Evolutionary conservation across 2,113 vertebrate genomes (phyloP).

Genomic region (Actenoides lindsayi): DNA sequence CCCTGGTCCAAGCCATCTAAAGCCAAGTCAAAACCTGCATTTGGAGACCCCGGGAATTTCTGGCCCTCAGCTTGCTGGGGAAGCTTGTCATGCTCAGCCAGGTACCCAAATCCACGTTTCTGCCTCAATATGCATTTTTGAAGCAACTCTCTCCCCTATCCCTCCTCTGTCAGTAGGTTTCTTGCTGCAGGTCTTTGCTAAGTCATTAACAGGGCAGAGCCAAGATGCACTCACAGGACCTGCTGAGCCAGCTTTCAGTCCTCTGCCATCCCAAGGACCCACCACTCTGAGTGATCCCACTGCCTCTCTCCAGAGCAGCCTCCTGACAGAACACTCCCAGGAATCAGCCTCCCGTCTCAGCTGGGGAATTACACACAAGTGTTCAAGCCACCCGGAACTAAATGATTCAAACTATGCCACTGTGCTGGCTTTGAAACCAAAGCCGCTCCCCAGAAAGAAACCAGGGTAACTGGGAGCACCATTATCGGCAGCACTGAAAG

Average conservation of each 20-base stretch:
- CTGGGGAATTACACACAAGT: not conserved
- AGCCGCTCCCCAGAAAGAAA: not conserved
- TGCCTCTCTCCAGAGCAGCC: not conserved
- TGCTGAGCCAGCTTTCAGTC: not conserved
- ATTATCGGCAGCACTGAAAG: conserved; percentile 14
- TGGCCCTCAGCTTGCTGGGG: not conserved
- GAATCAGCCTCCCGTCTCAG: not conserved
- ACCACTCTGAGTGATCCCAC: not conserved
- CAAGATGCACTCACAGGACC: not conserved
- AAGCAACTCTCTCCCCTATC: not conserved
- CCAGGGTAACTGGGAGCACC: conserved; percentile 18
- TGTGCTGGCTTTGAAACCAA: conserved; percentile 45
- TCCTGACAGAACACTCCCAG: conserved; percentile 6
- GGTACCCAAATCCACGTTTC: not conserved
- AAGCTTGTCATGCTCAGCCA: not conserved
- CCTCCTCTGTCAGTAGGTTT: not conserved
- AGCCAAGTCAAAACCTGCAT: not conserved
- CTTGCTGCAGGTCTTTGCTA: not conserved
- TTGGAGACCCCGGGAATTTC: not conserved
- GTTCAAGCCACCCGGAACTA: conserved; percentile 20
- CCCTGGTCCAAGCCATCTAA: not conserved
- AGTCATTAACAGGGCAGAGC: not conserved
- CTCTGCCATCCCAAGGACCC: accelerated
- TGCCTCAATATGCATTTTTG: not conserved
- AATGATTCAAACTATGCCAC: conserved; percentile 59